Conservation (phyloP, 2,888 invertebrate genomes). For the Trisateles emortualis region DNA sequence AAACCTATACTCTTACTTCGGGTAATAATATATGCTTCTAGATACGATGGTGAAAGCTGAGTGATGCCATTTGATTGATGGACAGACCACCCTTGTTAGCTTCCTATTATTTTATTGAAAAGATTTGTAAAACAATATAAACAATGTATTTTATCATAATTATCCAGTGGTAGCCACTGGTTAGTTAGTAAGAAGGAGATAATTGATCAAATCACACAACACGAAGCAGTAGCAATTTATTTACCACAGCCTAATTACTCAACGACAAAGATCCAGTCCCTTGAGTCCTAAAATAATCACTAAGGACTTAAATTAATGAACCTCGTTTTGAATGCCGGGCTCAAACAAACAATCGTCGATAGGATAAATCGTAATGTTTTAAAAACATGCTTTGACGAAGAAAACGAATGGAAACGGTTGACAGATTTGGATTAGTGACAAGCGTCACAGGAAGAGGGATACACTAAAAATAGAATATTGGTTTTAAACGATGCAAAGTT, state of each 20-base stretch:
- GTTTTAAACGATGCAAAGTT: constrained; percentile 46
- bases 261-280: constrained; percentile 9
- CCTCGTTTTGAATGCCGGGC: constrained; percentile 20
- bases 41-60: no score
- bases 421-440: constrained; percentile 62
- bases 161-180: no score
- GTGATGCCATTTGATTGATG: no score
- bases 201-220: background rate
- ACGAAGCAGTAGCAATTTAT: constrained; percentile 12
- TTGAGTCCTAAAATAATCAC: constrained; percentile 17
- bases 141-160: no score
- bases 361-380: constrained; percentile 21
- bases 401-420: constrained; percentile 52
- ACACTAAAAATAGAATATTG: constrained; percentile 55
- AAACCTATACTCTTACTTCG: no score
- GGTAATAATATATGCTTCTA: no score
- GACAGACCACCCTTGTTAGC: no score
- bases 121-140: no score
- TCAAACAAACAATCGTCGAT: constrained; percentile 30
- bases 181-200: no score
- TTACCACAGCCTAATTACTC: constrained; percentile 15
- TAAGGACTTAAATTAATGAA: constrained; percentile 30
- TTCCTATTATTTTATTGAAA: no score
- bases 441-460: constrained; percentile 64
- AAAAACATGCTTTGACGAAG: constrained; percentile 49